Base-by-base conservation (phyloP, 2,113 vertebrate genomes). In the Cryptotis parvus region DNA sequence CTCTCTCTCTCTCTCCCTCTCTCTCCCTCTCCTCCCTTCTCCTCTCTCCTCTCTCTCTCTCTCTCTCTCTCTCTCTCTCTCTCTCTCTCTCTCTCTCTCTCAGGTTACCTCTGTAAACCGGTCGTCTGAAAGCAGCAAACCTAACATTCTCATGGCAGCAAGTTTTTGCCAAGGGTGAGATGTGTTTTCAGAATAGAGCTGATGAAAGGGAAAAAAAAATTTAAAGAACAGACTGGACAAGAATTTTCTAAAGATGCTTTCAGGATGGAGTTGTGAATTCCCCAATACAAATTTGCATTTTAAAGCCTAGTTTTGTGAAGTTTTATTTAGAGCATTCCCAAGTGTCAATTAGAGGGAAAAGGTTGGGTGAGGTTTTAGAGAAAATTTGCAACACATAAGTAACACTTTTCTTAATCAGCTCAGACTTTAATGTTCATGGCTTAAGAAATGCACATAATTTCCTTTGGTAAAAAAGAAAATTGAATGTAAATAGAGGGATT, bases 251-350 rank as follows among this genome's bases (percentile, higher is more conserved):
- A 22, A n/a, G 63, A 65, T 29, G 11, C 63, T 31, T 88, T 88
- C 45, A n/a, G 41, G 81, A 88, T 43, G 43, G 14, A 82, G 43
- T 31, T 72, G 66, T 15, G 52, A 92, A 84, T 70, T 58, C 26
- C n/a, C 24, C 43, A 93, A 83, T 29, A n/a, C 27, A 55, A 72
- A 92, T n/a, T 29, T 77, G 2, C 61, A 73, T 83, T 90, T 79
- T 87, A 80, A 91, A 86, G 43, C 33, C 37, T 52, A 41, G 3
- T 45, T 72, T 63, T 49, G 20, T 66, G 12, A 14, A 78, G 10
- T 94, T 93, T 75, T 33, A 45, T 52, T 68, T 69, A 91, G 72
- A 86, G 37, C 86, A 77, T 31, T 65, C 52, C 31, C 43, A 72
- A 33, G 26, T 65, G 29, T 87, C 68, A 91, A 1, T 58, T 27